phyloP scores from a whole-genome alignment of 2,113 vertebrate genomes.

The Phycodurus eques region DNA sequence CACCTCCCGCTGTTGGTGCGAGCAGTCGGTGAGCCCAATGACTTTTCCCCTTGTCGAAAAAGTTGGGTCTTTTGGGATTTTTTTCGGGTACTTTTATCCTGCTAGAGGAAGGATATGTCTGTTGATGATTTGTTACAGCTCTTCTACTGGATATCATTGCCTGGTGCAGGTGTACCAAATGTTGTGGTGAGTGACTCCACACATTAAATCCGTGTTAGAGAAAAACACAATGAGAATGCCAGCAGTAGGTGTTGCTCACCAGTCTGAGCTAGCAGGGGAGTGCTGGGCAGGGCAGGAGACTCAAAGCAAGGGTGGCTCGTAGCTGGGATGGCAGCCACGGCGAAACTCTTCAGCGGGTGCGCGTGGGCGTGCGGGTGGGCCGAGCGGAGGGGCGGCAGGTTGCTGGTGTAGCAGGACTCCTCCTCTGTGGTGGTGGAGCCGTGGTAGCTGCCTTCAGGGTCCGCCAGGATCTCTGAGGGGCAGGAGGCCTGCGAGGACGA shows the following conservation, averaged over 20 bases:
- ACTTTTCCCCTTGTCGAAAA: too few species aligned
- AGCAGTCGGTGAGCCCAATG: too few species aligned
- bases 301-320: conserved; percentile 76
- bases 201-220: too few species aligned
- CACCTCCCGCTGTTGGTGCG: too few species aligned
- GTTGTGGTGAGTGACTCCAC: neutral
- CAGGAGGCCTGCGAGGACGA: conserved; percentile 79
- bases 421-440: conserved; percentile 84
- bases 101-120: too few species aligned
- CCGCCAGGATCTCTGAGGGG: conserved; percentile 80
- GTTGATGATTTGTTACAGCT: too few species aligned
- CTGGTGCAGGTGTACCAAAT: neutral
- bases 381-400: conserved; percentile 78
- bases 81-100: too few species aligned
- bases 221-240: neutral
- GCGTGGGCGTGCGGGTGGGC: conserved; percentile 86
- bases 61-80: too few species aligned
- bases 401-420: conserved; percentile 80
- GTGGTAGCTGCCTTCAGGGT: conserved; percentile 85
- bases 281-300: conserved; percentile 84
- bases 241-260: conserved; percentile 65
- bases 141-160: too few species aligned
- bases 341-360: conserved; percentile 95
- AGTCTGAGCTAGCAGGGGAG: conserved; percentile 87
- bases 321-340: conserved; percentile 82